These are phyloP conservation scores for Psylliodes chrysocephalus DNA, from an alignment of 2,888 invertebrate species.

Conservation along the genomic window DNA sequence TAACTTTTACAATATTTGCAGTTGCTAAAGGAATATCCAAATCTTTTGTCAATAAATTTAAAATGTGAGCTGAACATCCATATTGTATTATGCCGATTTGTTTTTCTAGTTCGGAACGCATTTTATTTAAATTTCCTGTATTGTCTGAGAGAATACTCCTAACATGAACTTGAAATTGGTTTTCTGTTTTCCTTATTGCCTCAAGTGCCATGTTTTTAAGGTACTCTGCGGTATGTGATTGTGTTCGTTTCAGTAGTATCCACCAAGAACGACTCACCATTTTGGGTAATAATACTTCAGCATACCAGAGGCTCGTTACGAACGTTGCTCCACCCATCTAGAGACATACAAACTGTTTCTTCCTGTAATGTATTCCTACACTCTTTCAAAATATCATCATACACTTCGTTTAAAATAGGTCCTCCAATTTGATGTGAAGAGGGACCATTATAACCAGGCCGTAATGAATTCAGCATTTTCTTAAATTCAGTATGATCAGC, in stretches of 20 bases:
- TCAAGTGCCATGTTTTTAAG: no score
- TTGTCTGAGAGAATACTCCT: conserved; percentile 26
- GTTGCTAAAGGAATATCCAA: conserved; percentile 26
- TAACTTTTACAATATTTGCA: no score
- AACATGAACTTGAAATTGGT: conserved; percentile 9
- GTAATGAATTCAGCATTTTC: conserved; percentile 16
- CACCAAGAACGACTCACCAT: conserved; percentile 18
- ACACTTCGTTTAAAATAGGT: conserved; percentile 21
- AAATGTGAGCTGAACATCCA: conserved; percentile 30
- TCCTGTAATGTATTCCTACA: background rate
- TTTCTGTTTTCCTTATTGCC: no score
- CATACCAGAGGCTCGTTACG: conserved; percentile 2
- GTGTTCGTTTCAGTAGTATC: conserved; percentile 15
- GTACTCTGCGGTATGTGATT: conserved; percentile 5
- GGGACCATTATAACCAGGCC: conserved; percentile 16
- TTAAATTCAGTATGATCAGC: conserved; percentile 11
- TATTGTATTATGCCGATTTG: no score
- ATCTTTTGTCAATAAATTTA: conserved; percentile 27
- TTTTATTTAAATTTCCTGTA: conserved; percentile 22
- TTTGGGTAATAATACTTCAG: conserved; percentile 20
- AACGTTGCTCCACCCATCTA: background rate
- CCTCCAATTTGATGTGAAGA: conserved; percentile 9
- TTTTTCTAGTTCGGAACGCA: conserved; percentile 11
- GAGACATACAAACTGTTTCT: conserved; percentile 3
- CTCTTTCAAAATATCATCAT: conserved; percentile 4